Percentiles rank a stretch among this genome's conserved stretches.
Evolutionary conservation across 2,888 invertebrate genomes (phyloP).

Genomic region (Pammene aurita): DNA sequence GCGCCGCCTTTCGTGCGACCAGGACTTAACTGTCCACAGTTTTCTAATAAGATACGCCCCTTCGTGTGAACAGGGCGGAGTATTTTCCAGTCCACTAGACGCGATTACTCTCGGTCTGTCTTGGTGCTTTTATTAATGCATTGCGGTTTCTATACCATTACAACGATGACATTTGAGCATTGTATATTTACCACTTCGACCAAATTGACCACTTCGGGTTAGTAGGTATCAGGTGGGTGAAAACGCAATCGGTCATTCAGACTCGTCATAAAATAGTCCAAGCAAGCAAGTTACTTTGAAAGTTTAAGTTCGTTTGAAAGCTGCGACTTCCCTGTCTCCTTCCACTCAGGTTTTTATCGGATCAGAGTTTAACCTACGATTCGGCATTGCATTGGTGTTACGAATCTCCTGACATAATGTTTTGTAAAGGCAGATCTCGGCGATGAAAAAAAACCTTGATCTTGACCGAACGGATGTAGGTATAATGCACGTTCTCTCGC

Average conservation of each 20-base stretch:
- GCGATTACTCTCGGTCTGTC: conserved; percentile 51
- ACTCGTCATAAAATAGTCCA: background rate
- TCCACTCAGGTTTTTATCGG: too few relatives aligned
- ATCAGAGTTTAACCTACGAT: too few relatives aligned
- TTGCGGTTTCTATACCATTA: conserved; percentile 46
- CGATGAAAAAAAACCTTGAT: conserved; percentile 48
- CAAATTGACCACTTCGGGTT: background rate
- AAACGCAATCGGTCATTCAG: background rate
- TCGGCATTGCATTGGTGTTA: too few relatives aligned
- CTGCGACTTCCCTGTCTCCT: too few relatives aligned
- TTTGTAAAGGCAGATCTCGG: conserved; percentile 17
- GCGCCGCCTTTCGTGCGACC: conserved; percentile 12
- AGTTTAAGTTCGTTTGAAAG: too few relatives aligned
- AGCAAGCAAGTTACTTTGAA: background rate
- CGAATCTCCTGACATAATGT: background rate
- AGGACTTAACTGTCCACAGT: conserved; percentile 2
- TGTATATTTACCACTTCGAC: conserved; percentile 9
- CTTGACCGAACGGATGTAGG: conserved; percentile 45
- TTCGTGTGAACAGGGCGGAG: conserved; percentile 40
- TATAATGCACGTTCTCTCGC: conserved; percentile 16
- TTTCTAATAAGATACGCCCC: conserved; percentile 11
- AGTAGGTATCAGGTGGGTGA: background rate
- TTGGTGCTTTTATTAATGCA: conserved; percentile 55
- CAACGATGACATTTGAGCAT: conserved; percentile 32
- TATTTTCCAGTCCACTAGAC: conserved; percentile 52